Conservation (phyloP, 2,888 invertebrate species). For the Perizoma flavofasciatum region DNA sequence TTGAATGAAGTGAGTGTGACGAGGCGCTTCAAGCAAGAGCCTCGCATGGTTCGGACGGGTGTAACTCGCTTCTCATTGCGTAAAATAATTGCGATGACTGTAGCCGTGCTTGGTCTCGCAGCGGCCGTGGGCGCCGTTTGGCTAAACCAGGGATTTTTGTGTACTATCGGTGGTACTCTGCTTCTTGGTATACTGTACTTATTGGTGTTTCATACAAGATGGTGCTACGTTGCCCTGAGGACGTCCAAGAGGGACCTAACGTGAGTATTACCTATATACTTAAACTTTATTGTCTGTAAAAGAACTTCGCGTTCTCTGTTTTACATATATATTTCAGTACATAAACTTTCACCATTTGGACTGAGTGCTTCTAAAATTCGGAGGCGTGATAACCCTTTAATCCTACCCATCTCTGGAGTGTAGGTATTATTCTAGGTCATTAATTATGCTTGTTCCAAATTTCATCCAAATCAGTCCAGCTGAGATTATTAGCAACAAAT, state of each 20-base stretch:
- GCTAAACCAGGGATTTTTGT: conserved; percentile 85
- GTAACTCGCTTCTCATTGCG: conserved; percentile 79
- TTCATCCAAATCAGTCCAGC: too few relatives aligned
- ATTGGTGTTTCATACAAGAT: conserved; percentile 87
- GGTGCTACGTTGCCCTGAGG: conserved; percentile 90
- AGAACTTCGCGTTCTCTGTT: not conserved
- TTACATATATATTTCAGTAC: too few relatives aligned
- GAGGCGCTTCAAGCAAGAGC: conserved; percentile 38
- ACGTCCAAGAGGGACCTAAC: conserved; percentile 89
- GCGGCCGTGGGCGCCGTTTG: conserved; percentile 74
- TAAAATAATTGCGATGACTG: conserved; percentile 72
- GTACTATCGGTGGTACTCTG: conserved; percentile 85
- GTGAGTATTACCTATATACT: conserved; percentile 71
- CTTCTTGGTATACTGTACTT: conserved; percentile 85
- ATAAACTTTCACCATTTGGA: too few relatives aligned
- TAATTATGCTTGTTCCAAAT: too few relatives aligned
- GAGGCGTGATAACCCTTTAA: too few relatives aligned
- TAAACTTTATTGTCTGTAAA: not conserved
- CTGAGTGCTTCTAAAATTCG: too few relatives aligned
- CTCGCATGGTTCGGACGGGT: conserved; percentile 50
- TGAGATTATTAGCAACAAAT: too few relatives aligned
- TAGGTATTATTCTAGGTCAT: too few relatives aligned
- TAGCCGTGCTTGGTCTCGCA: conserved; percentile 66
- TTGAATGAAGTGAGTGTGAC: conserved; percentile 31
- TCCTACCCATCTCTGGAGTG: too few relatives aligned